Percentiles rank a stretch among this genome's conserved stretches.
phyloP scores from a whole-genome alignment of 2,888 invertebrate species.

The Aleiodes alternator region DNA sequence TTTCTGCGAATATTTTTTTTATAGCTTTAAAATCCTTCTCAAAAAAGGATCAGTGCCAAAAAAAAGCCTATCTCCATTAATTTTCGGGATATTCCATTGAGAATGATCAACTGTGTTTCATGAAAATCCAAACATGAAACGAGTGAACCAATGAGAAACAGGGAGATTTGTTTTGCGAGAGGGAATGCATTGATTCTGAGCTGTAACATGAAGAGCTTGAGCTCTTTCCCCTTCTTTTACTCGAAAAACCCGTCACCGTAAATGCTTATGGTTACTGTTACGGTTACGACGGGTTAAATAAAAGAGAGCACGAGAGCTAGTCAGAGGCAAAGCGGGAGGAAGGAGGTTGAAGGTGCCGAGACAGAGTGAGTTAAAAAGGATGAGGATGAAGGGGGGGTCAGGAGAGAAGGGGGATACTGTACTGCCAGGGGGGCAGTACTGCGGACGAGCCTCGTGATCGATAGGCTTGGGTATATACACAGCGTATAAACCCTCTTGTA shows the following conservation, averaged over 20 bases:
- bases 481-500: conserved; percentile 11
- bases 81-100: too few species aligned
- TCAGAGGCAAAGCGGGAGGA: conserved; percentile 4
- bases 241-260: conserved; percentile 21
- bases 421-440: conserved; percentile 32
- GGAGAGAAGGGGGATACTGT: conserved; percentile 13
- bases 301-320: conserved; percentile 30
- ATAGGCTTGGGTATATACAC: conserved; percentile 45
- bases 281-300: conserved; percentile 37
- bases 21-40: too few species aligned
- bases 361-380: conserved; percentile 30
- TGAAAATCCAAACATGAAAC: too few species aligned
- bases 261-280: conserved; percentile 40
- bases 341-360: conserved; percentile 23
- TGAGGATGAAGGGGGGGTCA: conserved; percentile 8
- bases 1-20: too few species aligned
- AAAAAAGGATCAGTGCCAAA: too few species aligned
- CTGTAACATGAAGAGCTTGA: conserved; percentile 21
- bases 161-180: neutral
- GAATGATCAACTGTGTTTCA: too few species aligned
- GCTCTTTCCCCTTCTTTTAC: neutral
- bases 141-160: too few species aligned
- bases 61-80: too few species aligned
- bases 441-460: conserved; percentile 48
- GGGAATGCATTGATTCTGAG: conserved; percentile 22